phyloP scores from a whole-genome alignment of 1,140 invertebrate genomes.

The Orchesella cincta region DNA sequence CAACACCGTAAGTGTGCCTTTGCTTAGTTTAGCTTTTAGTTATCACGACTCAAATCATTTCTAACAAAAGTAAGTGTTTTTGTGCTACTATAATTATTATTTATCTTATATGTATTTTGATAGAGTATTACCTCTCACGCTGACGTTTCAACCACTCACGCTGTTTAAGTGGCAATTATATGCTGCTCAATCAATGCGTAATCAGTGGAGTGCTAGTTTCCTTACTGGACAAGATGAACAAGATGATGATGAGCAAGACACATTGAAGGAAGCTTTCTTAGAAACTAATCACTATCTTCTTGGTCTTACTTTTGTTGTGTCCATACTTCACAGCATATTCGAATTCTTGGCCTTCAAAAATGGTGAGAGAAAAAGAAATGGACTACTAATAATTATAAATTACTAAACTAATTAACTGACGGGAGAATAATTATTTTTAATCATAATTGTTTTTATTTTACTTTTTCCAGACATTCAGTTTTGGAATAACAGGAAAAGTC shows the following conservation, averaged over 20 bases:
- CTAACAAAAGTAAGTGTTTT: constrained; percentile 53
- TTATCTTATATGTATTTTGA: constrained; percentile 40
- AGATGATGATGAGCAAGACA: constrained; percentile 94
- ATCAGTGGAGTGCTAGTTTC: constrained; percentile 67
- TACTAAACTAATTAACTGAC: constrained; percentile 3
- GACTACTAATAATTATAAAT: background rate
- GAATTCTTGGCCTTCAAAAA: constrained; percentile 99
- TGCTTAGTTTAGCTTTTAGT: background rate
- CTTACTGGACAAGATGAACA: constrained; percentile 68
- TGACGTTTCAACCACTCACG: constrained; percentile 92
- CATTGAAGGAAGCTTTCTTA: constrained; percentile 91
- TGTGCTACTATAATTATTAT: constrained; percentile 22
- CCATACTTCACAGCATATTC: constrained; percentile 94
- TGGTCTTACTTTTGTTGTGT: constrained; percentile 86
- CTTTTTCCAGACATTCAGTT: constrained; percentile 89
- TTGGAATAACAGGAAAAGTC: constrained; percentile 95
- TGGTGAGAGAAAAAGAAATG: constrained; percentile 62
- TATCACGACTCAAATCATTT: constrained; percentile 20
- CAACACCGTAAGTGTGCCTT: constrained; percentile 63
- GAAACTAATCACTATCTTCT: constrained; percentile 97
- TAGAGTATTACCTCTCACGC: constrained; percentile 63
- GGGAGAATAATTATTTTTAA: background rate
- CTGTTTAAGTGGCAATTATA: constrained; percentile 98
- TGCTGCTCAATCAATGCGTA: constrained; percentile 83
- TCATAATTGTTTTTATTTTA: constrained; percentile 45